phyloP scores from a whole-genome alignment of 2,888 invertebrate genomes.

The Andrena minutula region DNA sequence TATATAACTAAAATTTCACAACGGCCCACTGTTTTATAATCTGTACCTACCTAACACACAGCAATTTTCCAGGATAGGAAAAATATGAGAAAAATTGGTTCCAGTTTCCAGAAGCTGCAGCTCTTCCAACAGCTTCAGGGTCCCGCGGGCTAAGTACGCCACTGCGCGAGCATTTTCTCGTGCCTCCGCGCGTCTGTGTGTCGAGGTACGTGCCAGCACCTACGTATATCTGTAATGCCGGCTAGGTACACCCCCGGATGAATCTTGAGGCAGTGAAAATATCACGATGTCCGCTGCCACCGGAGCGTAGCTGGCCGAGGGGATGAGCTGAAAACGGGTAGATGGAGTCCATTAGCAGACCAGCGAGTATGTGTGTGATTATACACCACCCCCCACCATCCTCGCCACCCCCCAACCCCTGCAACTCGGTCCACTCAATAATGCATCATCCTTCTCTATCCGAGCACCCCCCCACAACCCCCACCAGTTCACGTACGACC shows the following conservation, averaged over 20 bases:
- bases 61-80: neutral
- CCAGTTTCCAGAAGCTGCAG: neutral
- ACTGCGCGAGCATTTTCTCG: constrained; percentile 65
- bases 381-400: constrained; percentile 71
- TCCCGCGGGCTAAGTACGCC: constrained; percentile 44
- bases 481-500: constrained; percentile 76
- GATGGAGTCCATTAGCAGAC: constrained; percentile 82
- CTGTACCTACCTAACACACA: too few species aligned
- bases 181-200: constrained; percentile 49
- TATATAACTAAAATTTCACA: neutral
- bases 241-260: constrained; percentile 70
- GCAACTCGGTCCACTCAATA: constrained; percentile 82
- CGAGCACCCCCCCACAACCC: constrained; percentile 66
- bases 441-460: constrained; percentile 82
- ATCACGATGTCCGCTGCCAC: constrained; percentile 75
- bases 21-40: neutral
- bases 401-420: constrained; percentile 57
- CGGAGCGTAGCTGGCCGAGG: constrained; percentile 62
- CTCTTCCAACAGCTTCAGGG: neutral
- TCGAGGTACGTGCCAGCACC: constrained; percentile 69
- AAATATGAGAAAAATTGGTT: neutral
- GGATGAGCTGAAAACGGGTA: constrained; percentile 71
- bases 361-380: constrained; percentile 82
- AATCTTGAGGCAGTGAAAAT: constrained; percentile 79
- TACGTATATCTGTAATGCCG: constrained; percentile 71